These are phyloP conservation scores for Trichogramma dendrolimi DNA, from an alignment of 2,888 invertebrate genomes.

Conservation along the genomic window DNA sequence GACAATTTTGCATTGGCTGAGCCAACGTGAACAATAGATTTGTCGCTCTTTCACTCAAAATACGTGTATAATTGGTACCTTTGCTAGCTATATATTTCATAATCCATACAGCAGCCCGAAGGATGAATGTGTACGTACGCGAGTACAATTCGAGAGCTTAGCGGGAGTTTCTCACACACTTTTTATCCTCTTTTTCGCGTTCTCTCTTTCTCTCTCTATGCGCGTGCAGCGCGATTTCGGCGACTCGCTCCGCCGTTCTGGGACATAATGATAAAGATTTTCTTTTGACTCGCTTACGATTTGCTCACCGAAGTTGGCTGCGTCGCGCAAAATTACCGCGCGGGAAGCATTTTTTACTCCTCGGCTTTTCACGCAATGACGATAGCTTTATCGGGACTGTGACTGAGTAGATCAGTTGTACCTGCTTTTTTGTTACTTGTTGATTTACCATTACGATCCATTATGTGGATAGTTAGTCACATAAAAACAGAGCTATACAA, in stretches of 20 bases:
- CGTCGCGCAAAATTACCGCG: not conserved
- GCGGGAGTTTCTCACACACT: too few species aligned
- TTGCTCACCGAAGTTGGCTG: not conserved
- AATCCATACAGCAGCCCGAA: too few species aligned
- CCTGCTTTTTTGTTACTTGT: not conserved
- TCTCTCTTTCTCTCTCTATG: not conserved
- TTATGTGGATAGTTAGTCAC: too few species aligned
- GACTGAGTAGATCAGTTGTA: constrained; percentile 17
- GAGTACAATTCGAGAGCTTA: too few species aligned
- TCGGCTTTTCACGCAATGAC: constrained; percentile 13
- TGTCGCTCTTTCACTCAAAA: not conserved
- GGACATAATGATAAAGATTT: constrained; percentile 22
- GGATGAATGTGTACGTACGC: too few species aligned
- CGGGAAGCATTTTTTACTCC: not conserved
- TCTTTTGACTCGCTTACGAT: constrained; percentile 14
- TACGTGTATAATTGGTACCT: too few species aligned
- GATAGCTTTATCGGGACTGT: constrained; percentile 18
- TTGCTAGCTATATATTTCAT: too few species aligned
- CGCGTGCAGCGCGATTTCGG: not conserved
- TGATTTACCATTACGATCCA: too few species aligned
- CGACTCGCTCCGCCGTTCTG: not conserved
- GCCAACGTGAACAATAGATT: constrained; percentile 12
- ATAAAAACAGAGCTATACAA: too few species aligned
- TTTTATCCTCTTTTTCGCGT: too few species aligned
- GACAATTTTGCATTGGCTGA: constrained; percentile 10